Evolutionary conservation across 1,140 invertebrate genomes (phyloP).

Genomic region (Dendroctonus valens): DNA sequence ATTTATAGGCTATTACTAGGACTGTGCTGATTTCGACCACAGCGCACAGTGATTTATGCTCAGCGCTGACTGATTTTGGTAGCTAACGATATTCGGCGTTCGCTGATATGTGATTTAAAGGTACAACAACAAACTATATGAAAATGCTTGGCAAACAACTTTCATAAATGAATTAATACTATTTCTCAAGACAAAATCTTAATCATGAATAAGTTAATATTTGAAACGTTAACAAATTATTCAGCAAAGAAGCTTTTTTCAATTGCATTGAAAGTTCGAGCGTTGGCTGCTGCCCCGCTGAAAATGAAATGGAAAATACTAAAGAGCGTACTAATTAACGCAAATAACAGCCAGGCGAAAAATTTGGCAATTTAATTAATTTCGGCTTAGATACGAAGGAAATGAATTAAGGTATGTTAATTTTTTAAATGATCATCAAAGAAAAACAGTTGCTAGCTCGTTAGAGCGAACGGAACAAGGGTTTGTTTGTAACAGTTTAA

Average conservation of each 20-base stretch:
- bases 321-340: constrained; percentile 16
- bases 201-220: too few relatives aligned
- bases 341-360: constrained; percentile 20
- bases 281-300: background rate
- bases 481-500: background rate
- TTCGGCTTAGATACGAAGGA: constrained; percentile 15
- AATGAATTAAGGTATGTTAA: constrained; percentile 28
- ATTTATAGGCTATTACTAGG: constrained; percentile 14
- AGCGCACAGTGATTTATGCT: constrained; percentile 7
- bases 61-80: constrained; percentile 9
- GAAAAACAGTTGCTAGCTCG: constrained; percentile 13
- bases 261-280: constrained; percentile 18
- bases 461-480: constrained; percentile 3
- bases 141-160: too few relatives aligned
- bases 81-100: constrained; percentile 1
- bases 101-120: too few relatives aligned
- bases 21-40: constrained; percentile 13
- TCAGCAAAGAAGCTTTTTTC: constrained; percentile 12
- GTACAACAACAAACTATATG: too few relatives aligned
- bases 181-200: background rate
- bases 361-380: constrained; percentile 25
- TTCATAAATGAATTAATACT: too few relatives aligned
- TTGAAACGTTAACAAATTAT: too few relatives aligned
- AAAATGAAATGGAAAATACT: constrained; percentile 4
- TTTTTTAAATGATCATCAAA: constrained; percentile 25